These are phyloP conservation scores for Cantharis rufa DNA, from an alignment of 2,888 invertebrate species.

Conservation along the genomic window DNA sequence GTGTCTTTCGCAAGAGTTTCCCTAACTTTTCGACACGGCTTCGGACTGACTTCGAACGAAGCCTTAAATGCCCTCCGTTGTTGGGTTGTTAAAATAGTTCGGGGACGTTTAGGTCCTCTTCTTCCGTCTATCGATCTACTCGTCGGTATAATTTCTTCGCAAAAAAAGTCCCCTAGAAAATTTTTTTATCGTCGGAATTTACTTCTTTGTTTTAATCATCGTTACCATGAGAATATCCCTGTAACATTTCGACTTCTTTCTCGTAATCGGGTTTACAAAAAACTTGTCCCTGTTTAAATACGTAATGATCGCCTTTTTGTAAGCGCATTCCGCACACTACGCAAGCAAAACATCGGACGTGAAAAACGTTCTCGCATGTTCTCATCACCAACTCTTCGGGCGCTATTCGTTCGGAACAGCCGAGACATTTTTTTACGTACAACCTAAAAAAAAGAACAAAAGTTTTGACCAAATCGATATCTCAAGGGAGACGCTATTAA, in stretches of 20 bases:
- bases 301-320: constrained; percentile 82
- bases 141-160: constrained; percentile 63
- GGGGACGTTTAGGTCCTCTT: constrained; percentile 77
- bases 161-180: constrained; percentile 57
- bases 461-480: neutral
- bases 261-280: constrained; percentile 82
- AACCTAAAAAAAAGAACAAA: constrained; percentile 58
- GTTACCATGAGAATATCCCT: constrained; percentile 61
- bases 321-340: constrained; percentile 75
- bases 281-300: constrained; percentile 76
- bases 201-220: neutral
- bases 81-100: constrained; percentile 82
- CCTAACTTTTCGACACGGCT: constrained; percentile 80
- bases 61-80: constrained; percentile 83
- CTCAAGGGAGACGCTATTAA: neutral
- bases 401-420: constrained; percentile 71
- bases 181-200: neutral
- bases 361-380: constrained; percentile 74
- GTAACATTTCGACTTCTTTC: constrained; percentile 75
- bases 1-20: constrained; percentile 84
- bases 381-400: constrained; percentile 82
- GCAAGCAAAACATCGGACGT: constrained; percentile 79
- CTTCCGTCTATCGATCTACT: constrained; percentile 66
- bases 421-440: constrained; percentile 74
- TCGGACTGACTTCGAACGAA: constrained; percentile 83